A percentile compares a stretch with the other conserved stretches of the same genome.
phyloP scores from a whole-genome alignment of 2,113 vertebrate species.

The Brienomyrus brachyistius region DNA sequence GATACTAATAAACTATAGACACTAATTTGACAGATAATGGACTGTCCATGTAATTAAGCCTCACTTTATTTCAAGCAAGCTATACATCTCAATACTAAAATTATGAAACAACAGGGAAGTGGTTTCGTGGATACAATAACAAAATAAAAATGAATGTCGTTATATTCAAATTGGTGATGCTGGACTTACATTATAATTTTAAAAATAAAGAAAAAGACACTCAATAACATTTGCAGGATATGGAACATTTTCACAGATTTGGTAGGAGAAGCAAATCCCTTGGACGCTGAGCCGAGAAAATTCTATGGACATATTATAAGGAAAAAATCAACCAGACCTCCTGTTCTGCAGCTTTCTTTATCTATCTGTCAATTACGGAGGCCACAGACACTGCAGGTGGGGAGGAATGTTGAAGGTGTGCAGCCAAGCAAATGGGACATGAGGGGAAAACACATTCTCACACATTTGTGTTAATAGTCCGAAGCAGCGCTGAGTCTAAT shows the following conservation, averaged over 20 bases:
- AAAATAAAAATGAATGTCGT: background rate
- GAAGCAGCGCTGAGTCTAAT: slow-evolving; percentile 66
- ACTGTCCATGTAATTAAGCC: background rate
- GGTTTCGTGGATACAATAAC: background rate
- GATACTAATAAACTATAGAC: background rate
- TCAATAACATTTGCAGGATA: background rate
- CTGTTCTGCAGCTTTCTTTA: background rate
- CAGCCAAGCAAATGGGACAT: background rate
- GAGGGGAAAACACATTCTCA: slow-evolving; percentile 47
- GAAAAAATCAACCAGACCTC: too few species aligned
- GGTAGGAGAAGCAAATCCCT: background rate
- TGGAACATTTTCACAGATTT: background rate
- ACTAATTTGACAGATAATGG: background rate
- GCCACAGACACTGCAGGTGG: background rate
- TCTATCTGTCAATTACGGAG: slow-evolving; percentile 1
- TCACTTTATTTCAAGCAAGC: background rate
- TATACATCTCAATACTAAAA: background rate
- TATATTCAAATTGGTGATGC: background rate
- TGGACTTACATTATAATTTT: background rate
- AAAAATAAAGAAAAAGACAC: background rate
- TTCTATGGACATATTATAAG: background rate
- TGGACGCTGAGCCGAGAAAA: background rate
- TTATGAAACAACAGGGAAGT: background rate
- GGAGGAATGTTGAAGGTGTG: background rate
- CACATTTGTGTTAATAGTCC: slow-evolving; percentile 57